Base-by-base conservation (phyloP, 1,140 invertebrate genomes). In the Meloidogyne exigua region DNA sequence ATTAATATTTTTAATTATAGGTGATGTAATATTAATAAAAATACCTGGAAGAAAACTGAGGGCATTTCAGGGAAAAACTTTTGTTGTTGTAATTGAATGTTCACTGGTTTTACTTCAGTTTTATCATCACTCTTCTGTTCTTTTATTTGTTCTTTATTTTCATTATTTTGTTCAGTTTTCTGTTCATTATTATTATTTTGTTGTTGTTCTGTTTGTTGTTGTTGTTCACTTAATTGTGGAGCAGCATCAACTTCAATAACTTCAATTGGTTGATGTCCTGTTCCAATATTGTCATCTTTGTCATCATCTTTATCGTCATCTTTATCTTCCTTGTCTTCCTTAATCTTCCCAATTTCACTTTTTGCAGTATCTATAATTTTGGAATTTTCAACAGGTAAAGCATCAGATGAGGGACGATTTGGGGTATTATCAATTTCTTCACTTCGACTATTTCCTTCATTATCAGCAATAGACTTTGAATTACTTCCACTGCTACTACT, bases 31-130 rank as follows among this genome's bases (percentile, higher is more conserved):
- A 49, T 18, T 49, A 49, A 49, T 1, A 49, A 49, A 18, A 57
- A 23, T 23, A 73, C 72, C 72, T 73, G 72, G 57, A 73, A 73
- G 28, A 73, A 73, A 28, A 73, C 49, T 26, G 72, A 73, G 12
- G 72, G 72, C 72, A 73, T 65, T 64, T 73, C 72, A 2, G 72
- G 72, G 72, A 73, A 65, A 28, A 62, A 57, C 62, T 73, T 73
- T 62, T 71, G 69, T 73, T 73, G 49, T n/a, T 57, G 49, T n/a
- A 57, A 57, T 57, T 57, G 72, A 73, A 65, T 13, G 39, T 42
- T 66, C 23, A 36, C 72, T 73, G 72, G 28, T 23, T 32, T 36
- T 36, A 18, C 21, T 5, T 57, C 49, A 57, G 18, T 57, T n/a
- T 57, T 57, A n/a, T 32, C 39, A 18, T 68, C 28, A n/a, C 15